phyloP scores from a whole-genome alignment of 2,113 vertebrate genomes.

The Hemibagrus wyckioides region DNA sequence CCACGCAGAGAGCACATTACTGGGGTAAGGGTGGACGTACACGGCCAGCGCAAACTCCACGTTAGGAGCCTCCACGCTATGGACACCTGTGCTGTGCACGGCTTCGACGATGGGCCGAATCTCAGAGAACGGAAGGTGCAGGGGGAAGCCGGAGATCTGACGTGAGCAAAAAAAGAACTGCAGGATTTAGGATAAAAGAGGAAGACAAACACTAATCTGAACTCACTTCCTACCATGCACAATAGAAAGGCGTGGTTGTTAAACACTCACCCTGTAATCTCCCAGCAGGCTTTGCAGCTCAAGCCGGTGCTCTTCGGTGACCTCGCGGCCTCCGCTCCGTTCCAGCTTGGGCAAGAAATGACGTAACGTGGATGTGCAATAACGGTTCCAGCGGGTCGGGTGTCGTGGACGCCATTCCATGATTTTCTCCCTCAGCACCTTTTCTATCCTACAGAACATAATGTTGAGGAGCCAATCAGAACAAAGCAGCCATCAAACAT shows the following conservation, averaged over 20 bases:
- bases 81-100: constrained; percentile 90
- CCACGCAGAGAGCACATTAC: constrained; percentile 90
- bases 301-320: constrained; percentile 83
- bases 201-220: not conserved
- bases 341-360: constrained; percentile 90
- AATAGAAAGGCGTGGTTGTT: not conserved
- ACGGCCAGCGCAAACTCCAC: constrained; percentile 94
- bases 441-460: constrained; percentile 83
- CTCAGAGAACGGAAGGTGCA: constrained; percentile 91
- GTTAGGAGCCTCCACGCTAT: constrained; percentile 79
- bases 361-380: constrained; percentile 84
- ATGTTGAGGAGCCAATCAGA: not conserved
- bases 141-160: constrained; percentile 93
- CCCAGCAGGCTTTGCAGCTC: constrained; percentile 87
- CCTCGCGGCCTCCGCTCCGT: constrained; percentile 78
- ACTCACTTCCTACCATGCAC: too few relatives aligned
- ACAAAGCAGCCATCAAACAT: not conserved
- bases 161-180: not conserved
- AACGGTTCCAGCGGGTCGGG: constrained; percentile 95
- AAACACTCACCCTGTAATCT: constrained; percentile 82
- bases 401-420: constrained; percentile 95
- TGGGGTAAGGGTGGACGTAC: constrained; percentile 90
- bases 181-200: not conserved
- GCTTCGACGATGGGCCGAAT: constrained; percentile 85
- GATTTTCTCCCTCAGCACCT: constrained; percentile 90